phyloP scores from a whole-genome alignment of 2,888 invertebrate genomes.

The Sarcophaga subvicina region DNA sequence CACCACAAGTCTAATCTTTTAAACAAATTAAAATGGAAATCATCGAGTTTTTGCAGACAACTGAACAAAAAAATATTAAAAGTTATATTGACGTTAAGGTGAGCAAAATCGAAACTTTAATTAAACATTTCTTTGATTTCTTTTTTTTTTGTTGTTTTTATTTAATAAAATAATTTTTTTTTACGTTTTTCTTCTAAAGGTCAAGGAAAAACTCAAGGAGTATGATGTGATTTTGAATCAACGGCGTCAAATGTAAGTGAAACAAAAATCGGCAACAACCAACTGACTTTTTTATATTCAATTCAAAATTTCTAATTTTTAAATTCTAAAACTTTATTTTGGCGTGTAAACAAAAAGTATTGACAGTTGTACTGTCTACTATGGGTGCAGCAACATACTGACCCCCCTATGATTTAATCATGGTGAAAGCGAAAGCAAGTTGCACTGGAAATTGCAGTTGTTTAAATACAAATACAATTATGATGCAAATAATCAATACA shows the following conservation, averaged over 20 bases:
- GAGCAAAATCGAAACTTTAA: constrained; percentile 5
- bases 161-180: not conserved
- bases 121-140: not conserved
- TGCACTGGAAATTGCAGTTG: too few relatives aligned
- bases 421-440: too few relatives aligned
- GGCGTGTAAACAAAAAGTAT: too few relatives aligned
- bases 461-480: too few relatives aligned
- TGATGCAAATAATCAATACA: too few relatives aligned
- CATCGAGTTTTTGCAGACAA: constrained; percentile 68
- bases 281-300: too few relatives aligned
- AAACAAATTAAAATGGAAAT: constrained; percentile 64
- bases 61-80: constrained; percentile 67
- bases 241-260: constrained; percentile 60
- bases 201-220: constrained; percentile 60
- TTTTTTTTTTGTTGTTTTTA: not conserved
- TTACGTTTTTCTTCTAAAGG: constrained; percentile 51
- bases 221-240: constrained; percentile 41
- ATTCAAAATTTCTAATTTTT: too few relatives aligned
- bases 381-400: too few relatives aligned
- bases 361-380: too few relatives aligned
- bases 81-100: constrained; percentile 68
- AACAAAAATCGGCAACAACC: not conserved
- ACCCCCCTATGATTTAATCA: too few relatives aligned
- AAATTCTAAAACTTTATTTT: too few relatives aligned
- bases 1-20: not conserved